Conservation (phyloP, 2,113 vertebrate species). For the Tylochromis polylepis region DNA sequence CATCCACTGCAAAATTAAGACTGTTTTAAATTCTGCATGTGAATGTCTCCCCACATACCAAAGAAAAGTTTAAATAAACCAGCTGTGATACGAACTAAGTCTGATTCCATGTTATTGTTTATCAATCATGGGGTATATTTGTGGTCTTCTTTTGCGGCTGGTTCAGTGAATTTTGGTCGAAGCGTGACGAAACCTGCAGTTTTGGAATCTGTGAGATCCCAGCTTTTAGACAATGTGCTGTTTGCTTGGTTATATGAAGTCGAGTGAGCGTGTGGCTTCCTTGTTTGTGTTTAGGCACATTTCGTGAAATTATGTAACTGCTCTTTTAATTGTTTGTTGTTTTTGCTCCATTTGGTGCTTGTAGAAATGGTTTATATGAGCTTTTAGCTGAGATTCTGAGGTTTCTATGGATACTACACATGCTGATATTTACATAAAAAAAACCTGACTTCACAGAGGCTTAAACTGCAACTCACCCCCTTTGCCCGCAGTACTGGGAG, state of each 20-base stretch:
- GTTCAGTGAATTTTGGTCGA: too few species aligned
- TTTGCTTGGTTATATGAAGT: not conserved
- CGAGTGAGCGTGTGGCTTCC: fast-evolving
- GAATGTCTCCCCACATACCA: not conserved
- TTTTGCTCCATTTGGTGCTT: too few species aligned
- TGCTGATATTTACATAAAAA: too few species aligned
- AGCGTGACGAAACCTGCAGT: not conserved
- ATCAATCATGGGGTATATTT: not conserved
- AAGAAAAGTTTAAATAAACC: not conserved
- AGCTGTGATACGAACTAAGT: not conserved
- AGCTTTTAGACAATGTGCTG: fast-evolving
- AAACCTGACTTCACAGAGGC: too few species aligned
- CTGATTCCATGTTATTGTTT: not conserved
- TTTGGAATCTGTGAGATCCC: not conserved
- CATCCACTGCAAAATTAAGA: not conserved
- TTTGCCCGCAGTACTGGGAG: too few species aligned
- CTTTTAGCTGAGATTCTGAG: too few species aligned
- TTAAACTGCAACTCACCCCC: too few species aligned
- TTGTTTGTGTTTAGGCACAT: not conserved
- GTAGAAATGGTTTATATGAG: too few species aligned
- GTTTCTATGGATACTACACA: too few species aligned
- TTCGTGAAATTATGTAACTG: not conserved
- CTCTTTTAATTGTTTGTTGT: too few species aligned
- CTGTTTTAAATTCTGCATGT: fast-evolving
- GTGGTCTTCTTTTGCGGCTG: not conserved